Evolutionary conservation across 1,140 invertebrate genomes (phyloP), one percentile per base, ranked within the genome.

Genomic region (Penaeus chinensis): DNA sequence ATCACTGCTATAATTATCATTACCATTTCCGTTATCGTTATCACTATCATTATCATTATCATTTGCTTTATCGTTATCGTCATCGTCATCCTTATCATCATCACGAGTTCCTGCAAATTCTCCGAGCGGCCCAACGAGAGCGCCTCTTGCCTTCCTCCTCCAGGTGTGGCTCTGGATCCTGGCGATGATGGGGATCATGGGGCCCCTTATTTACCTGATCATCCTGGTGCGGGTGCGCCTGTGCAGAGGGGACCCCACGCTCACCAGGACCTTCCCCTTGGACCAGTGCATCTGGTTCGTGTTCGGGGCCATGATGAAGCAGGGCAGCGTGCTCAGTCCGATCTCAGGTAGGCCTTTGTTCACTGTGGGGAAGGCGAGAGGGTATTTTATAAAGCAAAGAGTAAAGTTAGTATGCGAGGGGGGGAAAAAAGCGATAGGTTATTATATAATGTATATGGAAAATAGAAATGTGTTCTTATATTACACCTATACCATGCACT

Each of bases 241-340:
- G 20, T 93, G 94, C 42, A 93, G 92, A 86, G 92, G 93, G 89
- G 91, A 93, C 20, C 82, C 91, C 2, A 87, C 74, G 2, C 90
- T 93, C 2, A 93, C 94, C 69, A 92, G 93, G 54, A 93, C 93
- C 7, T 96, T 95, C 89, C 93, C 94, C 0, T 91, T 97, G 27
- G 93, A 94, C 11, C 93, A 95, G 11, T 96, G 96, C 90, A 93
- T 96, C 18, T 97, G 96, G 96, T 97, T 97, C 90, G 96, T 96
- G 3, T 97, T 97, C 91, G 96, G 96, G 22, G 96, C 96, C 20
- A 93, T 97, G n/a, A 94, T 97, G 92, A 97, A 97, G 90, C 96
- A 97, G 92, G 96, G 96, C 54, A 96, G 96, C 37, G 95, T 94
- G 1, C 92, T 96, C n/a, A 94, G 94, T 65, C 96, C 96, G 16